These are phyloP conservation scores for Xiphydria camelus DNA, from an alignment of 2,888 invertebrate species.

Conservation along the genomic window DNA sequence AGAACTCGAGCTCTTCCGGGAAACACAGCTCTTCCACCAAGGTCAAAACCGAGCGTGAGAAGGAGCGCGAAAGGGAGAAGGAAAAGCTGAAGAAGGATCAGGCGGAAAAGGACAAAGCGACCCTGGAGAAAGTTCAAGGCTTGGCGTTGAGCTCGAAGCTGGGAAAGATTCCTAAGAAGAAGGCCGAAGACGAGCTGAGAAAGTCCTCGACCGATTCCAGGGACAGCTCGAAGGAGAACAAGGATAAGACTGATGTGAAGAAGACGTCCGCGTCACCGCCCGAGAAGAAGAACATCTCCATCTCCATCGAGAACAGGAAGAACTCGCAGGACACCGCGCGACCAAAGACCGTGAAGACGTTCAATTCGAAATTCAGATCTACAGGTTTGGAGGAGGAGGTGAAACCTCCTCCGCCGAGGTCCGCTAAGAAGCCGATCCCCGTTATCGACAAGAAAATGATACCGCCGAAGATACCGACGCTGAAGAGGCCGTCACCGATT, in stretches of 20 bases:
- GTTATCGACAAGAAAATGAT: constrained; percentile 50
- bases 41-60: constrained; percentile 50
- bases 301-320: constrained; percentile 80
- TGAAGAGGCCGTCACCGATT: constrained; percentile 57
- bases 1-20: constrained; percentile 17
- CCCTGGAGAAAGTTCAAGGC: constrained; percentile 68
- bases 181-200: constrained; percentile 56
- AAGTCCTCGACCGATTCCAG: constrained; percentile 50
- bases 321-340: constrained; percentile 66
- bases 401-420: constrained; percentile 81
- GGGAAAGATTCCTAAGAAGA: constrained; percentile 78
- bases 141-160: constrained; percentile 71
- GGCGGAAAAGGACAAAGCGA: constrained; percentile 71
- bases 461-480: constrained; percentile 59
- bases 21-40: constrained; percentile 37
- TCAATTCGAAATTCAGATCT: constrained; percentile 87
- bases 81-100: constrained; percentile 59
- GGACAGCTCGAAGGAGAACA: constrained; percentile 51
- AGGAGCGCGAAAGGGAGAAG: constrained; percentile 58
- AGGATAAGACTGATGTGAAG: constrained; percentile 50
- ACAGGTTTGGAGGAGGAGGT: constrained; percentile 88
- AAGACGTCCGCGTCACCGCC: constrained; percentile 51
- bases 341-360: constrained; percentile 90
- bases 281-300: constrained; percentile 73
- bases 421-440: constrained; percentile 60